Evolutionary conservation across 1,140 invertebrate genomes (phyloP).

Genomic region (Heliconius eleuchia): DNA sequence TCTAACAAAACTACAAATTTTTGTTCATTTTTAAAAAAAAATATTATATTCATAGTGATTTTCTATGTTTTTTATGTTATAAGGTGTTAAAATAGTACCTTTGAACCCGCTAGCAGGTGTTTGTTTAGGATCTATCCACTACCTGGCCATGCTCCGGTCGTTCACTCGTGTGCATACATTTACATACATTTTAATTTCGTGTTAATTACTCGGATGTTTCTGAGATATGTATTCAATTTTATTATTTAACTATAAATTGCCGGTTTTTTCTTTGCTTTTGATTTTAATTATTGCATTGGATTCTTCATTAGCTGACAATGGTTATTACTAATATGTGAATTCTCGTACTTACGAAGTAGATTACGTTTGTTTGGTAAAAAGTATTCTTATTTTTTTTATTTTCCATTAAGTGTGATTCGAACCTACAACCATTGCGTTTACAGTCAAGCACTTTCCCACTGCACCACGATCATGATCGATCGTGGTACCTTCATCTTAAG

Average conservation of each 20-base stretch:
- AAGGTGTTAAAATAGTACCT: background rate
- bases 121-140: constrained; percentile 18
- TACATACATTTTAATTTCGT: constrained; percentile 19
- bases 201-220: constrained; percentile 5
- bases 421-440: too few relatives aligned
- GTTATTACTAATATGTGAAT: too few relatives aligned
- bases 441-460: too few relatives aligned
- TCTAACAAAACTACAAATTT: background rate
- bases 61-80: background rate
- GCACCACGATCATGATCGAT: too few relatives aligned
- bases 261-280: background rate
- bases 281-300: background rate
- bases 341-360: too few relatives aligned
- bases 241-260: background rate
- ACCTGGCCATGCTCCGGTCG: constrained; percentile 7
- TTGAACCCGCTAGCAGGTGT: constrained; percentile 16
- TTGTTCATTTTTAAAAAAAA: background rate
- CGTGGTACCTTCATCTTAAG: too few relatives aligned
- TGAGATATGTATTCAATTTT: background rate
- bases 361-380: too few relatives aligned
- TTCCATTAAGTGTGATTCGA: too few relatives aligned
- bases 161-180: constrained; percentile 20
- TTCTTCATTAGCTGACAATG: background rate
- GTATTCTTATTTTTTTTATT: too few relatives aligned
- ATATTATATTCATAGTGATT: background rate